Conservation (phyloP, 2,797 vertebrate species). For the Gymnothorax reevesii region DNA sequence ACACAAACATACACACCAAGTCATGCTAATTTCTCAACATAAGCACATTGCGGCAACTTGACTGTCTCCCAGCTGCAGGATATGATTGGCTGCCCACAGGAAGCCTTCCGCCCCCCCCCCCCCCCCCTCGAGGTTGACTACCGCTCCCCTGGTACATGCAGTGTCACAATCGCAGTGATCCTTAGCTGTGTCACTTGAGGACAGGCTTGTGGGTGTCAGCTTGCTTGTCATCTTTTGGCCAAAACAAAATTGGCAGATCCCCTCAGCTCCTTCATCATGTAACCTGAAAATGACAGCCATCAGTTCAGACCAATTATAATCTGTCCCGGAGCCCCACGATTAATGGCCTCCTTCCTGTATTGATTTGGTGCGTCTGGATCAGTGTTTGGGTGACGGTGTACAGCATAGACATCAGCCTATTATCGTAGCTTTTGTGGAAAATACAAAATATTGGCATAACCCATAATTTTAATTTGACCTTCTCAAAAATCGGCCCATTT, state of each 20-base stretch:
- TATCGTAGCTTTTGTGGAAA: neutral
- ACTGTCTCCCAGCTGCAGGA: neutral
- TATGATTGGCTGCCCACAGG: neutral
- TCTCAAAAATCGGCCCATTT: neutral
- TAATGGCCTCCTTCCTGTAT: neutral
- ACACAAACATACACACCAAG: neutral
- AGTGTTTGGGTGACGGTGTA: neutral
- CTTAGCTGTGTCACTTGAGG: neutral
- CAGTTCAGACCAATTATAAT: conserved; percentile 16
- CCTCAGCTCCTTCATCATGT: conserved; percentile 3
- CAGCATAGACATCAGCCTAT: neutral
- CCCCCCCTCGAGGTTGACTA: neutral
- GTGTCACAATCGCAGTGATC: neutral
- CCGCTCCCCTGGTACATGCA: neutral
- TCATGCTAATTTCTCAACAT: neutral
- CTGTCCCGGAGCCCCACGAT: neutral
- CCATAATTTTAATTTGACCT: conserved; percentile 1
- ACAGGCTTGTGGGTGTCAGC: neutral
- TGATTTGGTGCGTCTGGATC: neutral
- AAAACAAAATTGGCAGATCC: neutral
- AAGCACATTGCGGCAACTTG: neutral
- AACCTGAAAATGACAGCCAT: conserved; percentile 27
- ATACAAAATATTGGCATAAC: neutral
- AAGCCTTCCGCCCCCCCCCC: neutral
- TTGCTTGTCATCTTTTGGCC: neutral